phyloP scores from a whole-genome alignment of 2,113 vertebrate genomes.

The Cyanoderma ruficeps region DNA sequence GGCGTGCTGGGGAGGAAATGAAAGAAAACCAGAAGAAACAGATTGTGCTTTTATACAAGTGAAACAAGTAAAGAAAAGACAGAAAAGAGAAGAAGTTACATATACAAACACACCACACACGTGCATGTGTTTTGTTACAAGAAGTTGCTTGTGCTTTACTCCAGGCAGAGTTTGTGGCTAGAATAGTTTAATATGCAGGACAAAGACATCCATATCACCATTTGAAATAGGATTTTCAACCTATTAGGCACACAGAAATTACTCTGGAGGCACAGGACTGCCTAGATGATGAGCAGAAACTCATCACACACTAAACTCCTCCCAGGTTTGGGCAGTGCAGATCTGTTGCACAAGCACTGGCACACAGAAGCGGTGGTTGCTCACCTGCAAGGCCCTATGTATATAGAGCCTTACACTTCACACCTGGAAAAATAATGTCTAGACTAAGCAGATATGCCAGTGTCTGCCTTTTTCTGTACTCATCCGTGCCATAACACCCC shows the following conservation, averaged over 20 bases:
- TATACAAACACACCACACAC: neutral
- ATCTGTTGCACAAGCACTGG: neutral
- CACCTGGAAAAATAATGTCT: neutral
- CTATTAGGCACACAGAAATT: neutral
- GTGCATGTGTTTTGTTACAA: neutral
- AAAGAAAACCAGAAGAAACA: neutral
- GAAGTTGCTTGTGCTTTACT: neutral
- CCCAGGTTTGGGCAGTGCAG: neutral
- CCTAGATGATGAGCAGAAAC: neutral
- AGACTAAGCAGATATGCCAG: neutral
- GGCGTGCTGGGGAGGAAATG: neutral
- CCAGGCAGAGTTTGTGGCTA: neutral
- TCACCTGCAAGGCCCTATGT: too few species aligned
- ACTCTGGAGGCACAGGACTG: fast-evolving
- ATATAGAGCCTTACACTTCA: neutral
- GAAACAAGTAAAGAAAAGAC: fast-evolving
- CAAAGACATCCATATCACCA: neutral
- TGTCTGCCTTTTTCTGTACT: neutral
- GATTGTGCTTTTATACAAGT: neutral
- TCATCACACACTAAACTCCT: neutral
- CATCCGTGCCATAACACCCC: neutral
- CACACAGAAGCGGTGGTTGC: neutral
- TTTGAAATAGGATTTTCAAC: neutral
- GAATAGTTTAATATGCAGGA: neutral
- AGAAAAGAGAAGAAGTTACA: neutral